These are phyloP conservation scores for Agrochola circellaris DNA, from an alignment of 2,888 invertebrate genomes.

Conservation along the genomic window DNA sequence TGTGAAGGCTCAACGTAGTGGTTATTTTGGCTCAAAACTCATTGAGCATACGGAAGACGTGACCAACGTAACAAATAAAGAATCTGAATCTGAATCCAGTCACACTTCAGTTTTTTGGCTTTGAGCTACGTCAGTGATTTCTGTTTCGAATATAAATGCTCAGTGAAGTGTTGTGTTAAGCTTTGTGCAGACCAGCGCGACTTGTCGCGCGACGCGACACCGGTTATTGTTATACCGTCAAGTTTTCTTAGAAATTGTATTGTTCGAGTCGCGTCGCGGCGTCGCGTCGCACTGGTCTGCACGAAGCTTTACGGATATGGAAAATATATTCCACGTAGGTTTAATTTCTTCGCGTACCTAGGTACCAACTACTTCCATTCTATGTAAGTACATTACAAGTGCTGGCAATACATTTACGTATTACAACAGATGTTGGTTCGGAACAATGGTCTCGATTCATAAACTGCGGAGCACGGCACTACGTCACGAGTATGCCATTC, in stretches of 20 bases:
- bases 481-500: constrained; percentile 55
- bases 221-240: too few species aligned
- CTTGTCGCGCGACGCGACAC: too few species aligned
- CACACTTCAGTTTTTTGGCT: too few species aligned
- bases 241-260: too few species aligned
- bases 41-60: background rate
- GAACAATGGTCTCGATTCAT: constrained; percentile 66
- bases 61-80: too few species aligned
- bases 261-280: too few species aligned
- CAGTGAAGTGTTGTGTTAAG: background rate
- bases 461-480: constrained; percentile 42
- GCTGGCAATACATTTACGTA: constrained; percentile 52
- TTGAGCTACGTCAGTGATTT: background rate
- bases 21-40: background rate
- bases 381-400: constrained; percentile 24
- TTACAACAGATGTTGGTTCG: constrained; percentile 61
- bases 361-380: background rate
- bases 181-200: too few species aligned
- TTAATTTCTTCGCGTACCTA: background rate
- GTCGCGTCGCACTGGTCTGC: too few species aligned
- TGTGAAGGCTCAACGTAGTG: background rate
- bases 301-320: background rate
- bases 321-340: background rate
- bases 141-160: background rate
- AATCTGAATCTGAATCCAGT: too few species aligned